Base-by-base conservation (phyloP, 1,140 invertebrate genomes). In the Eupeodes corollae region DNA sequence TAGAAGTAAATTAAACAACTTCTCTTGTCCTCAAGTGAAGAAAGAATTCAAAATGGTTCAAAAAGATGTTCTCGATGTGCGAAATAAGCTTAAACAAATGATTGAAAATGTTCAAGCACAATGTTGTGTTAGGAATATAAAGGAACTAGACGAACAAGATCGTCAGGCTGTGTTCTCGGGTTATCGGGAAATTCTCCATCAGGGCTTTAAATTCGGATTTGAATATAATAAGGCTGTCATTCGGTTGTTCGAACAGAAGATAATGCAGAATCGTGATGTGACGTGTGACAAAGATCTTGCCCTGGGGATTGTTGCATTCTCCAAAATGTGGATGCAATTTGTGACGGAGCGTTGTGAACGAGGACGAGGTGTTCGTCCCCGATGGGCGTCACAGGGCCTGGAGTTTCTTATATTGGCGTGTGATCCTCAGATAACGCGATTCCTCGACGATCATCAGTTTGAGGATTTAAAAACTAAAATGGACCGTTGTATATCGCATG, bases 151-250 rank as follows among this genome's bases (percentile, higher is more conserved):
- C 42, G 74, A 78, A 46, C 67, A 68, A 44, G 79, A 83, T 46
- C 71, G 73, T 19, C 54, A 52, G 46, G 58, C 66, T 14, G 61
- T 68, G n/a, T 30, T 68, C 0, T 79, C 78, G 1, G 69, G 86
- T 35, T 80, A 83, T 10, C 71, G 86, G 1, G 88, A 92, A 62
- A 83, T 91, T 31, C 70, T 93, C 35, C 81, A 91, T 66, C 87
- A 90, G 59, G 83, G 84, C 43, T 93, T 84, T 67, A 85, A 84
- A 64, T 88, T 91, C 70, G 88, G 85, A 2, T 94, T 93, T 69
- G 89, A 89, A 77, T 90, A 90, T 60, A 81, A 90, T 56, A 87
- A 83, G 68, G 87, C 90, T 65, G 74, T 88, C 42, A 80, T 79
- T 39, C 75, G 82, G 15, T 66, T 88, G 33, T 68, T 68, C 19